Evolutionary conservation across 2,113 vertebrate genomes (phyloP).

Genomic region (Pyrgilauda ruficollis): DNA sequence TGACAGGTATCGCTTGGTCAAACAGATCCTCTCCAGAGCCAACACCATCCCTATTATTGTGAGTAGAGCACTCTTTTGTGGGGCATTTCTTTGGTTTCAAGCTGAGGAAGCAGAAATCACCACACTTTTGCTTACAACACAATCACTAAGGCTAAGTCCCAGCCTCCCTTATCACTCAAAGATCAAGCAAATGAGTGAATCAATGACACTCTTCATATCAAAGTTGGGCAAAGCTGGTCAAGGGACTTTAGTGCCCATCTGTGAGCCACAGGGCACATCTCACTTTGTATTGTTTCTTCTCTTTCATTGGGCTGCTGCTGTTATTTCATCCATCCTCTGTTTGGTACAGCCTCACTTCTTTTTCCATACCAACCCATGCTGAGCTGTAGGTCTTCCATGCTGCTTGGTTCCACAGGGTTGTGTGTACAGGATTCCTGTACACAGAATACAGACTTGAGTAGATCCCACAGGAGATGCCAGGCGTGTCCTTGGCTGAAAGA

Average conservation of each 20-base stretch:
- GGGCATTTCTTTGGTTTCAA: background rate
- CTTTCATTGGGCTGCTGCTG: conserved; percentile 25
- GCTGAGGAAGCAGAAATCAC: background rate
- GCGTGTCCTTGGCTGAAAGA: background rate
- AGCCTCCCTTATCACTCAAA: background rate
- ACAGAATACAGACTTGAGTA: background rate
- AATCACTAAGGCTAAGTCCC: background rate
- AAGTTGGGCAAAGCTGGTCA: background rate
- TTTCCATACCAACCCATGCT: background rate
- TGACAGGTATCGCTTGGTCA: conserved; percentile 93
- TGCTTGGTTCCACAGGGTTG: background rate
- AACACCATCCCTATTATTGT: conserved; percentile 92
- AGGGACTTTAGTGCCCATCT: background rate
- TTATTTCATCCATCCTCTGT: conserved; percentile 5
- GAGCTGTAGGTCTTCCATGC: background rate
- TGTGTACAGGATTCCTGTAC: background rate
- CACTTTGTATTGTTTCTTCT: conserved; percentile 1
- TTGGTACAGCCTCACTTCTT: conserved; percentile 36
- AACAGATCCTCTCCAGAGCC: conserved; percentile 93
- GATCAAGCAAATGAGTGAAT: background rate
- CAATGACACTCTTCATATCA: background rate
- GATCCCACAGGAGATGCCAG: background rate
- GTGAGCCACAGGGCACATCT: background rate
- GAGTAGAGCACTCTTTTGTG: conserved; percentile 65
- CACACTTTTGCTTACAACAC: background rate